phyloP scores from a whole-genome alignment of 1,140 invertebrate species.

The Alviniconcha marisindica region DNA sequence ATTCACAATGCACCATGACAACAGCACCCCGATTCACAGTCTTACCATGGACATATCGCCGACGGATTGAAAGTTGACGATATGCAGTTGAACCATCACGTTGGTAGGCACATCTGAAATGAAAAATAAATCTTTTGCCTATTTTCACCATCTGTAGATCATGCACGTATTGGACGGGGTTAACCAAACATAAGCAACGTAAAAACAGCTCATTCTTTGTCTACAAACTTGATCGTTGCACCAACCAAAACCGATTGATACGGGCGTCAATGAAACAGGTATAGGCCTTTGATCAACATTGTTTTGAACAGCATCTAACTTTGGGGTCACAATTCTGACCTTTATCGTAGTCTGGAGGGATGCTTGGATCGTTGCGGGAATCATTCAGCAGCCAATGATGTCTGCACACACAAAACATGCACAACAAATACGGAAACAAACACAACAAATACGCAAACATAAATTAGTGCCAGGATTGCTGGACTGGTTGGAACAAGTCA shows the following conservation, averaged over 20 bases:
- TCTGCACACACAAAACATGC: background rate
- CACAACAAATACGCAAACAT: background rate
- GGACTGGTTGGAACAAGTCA: too few species aligned
- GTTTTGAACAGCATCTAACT: background rate
- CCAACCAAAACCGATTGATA: too few species aligned
- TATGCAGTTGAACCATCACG: slow-evolving; percentile 48
- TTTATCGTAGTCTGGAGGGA: slow-evolving; percentile 46
- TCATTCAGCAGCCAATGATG: background rate
- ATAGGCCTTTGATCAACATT: background rate
- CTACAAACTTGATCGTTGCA: background rate
- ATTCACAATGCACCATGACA: too few species aligned
- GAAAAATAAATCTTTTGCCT: background rate
- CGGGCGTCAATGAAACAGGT: too few species aligned
- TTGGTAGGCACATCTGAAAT: slow-evolving; percentile 52
- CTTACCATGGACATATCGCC: slow-evolving; percentile 52
- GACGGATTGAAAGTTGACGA: slow-evolving; percentile 54
- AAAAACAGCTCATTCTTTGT: background rate
- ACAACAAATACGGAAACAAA: background rate
- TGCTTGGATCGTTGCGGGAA: slow-evolving; percentile 33
- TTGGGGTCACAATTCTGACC: background rate
- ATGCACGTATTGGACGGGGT: too few species aligned
- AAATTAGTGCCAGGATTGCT: too few species aligned
- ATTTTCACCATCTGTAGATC: background rate
- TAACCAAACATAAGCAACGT: background rate
- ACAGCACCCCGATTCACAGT: too few species aligned